Base-by-base conservation (phyloP, 2,113 vertebrate genomes). In the Cryptomyrus ogoouensis region DNA sequence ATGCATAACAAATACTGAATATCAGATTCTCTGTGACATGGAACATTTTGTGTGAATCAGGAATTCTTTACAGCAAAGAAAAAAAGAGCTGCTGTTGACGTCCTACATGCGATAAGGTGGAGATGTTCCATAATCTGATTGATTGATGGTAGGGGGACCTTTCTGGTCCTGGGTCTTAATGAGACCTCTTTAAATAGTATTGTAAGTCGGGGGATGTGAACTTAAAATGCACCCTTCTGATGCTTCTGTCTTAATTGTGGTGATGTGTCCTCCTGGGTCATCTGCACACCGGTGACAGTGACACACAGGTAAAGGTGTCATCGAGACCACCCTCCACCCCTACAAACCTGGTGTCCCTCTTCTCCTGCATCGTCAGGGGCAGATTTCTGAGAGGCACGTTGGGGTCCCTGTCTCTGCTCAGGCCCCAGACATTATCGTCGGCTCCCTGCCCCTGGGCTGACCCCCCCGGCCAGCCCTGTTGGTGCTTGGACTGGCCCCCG, bases 331-430 rank as follows among this genome's bases (percentile, higher is more conserved):
- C 35, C 12, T 44, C 80, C 42, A 3, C 83, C 44, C 83, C 6
- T 10, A 83, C 92, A 84, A 47, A 96, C 96, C 94, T 93, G 92
- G 91, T 39, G 2, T 19, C 88, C 89, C 93, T 94, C 93, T 96
- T 96, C 21, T 88, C 93, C 86, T 94, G 92, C 88, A 96, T 92
- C 86, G 91, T 93, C 27, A 93, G 35, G 7, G 94, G 84, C 89
- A 95, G 66, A 58, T 91, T 92, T 90, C 90, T 93, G 89, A 95
- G 93, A 0, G 95, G 93, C 91, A 92, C 91, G 12, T 50, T 89
- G 0, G 90, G 90, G 6, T 50, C 80, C 91, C 90, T 93, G 58
- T 94, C 92, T 91, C 89, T 94, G 88, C 89, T 35, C 1, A 47
- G 13, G 62, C 27, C 31, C 3, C 86, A 62, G 15, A 50, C 15